These are phyloP conservation scores for Alosa sapidissima DNA, from an alignment of 2,797 vertebrate genomes.

Conservation along the genomic window DNA sequence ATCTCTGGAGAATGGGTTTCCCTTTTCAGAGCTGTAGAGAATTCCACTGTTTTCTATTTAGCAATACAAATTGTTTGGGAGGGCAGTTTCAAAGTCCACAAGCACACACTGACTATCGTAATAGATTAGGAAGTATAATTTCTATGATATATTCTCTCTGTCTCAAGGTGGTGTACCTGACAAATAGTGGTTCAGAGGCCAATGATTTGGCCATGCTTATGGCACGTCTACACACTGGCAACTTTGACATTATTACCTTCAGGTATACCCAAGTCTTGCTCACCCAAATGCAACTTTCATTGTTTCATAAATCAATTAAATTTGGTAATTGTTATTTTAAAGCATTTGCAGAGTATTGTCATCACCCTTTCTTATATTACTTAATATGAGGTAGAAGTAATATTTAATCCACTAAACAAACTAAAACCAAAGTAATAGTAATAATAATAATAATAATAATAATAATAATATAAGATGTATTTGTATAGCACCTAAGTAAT, in stretches of 20 bases:
- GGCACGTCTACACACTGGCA: constrained; percentile 85
- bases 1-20: no score
- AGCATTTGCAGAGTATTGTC: background rate
- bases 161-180: constrained; percentile 85
- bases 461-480: no score
- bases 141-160: constrained; percentile 28
- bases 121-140: background rate
- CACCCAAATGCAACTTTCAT: background rate
- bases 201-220: constrained; percentile 92
- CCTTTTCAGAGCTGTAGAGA: background rate
- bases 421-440: background rate
- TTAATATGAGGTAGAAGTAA: no score
- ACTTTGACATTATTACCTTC: constrained; percentile 85
- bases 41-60: background rate
- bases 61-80: background rate
- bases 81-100: background rate
- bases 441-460: no score
- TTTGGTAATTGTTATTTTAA: background rate
- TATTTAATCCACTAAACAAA: background rate
- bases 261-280: constrained; percentile 71
- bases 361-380: background rate
- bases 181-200: constrained; percentile 94
- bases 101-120: background rate
- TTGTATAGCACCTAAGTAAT: no score
- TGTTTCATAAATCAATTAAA: background rate